Conservation (phyloP, 2,113 vertebrate genomes). For the Gymnocephalus cernua region DNA sequence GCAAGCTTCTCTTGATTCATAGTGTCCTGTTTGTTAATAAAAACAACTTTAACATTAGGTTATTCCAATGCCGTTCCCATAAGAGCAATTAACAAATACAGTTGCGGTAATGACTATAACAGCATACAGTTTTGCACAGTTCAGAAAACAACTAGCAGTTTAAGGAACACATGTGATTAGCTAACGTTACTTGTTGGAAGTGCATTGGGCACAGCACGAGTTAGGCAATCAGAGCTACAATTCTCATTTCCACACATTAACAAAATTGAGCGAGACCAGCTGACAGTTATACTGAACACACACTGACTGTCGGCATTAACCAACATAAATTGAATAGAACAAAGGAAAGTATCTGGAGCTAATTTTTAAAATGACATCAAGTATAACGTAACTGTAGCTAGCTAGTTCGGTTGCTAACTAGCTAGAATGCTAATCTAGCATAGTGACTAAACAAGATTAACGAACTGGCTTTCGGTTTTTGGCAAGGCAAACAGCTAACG, state of each 20-base stretch:
- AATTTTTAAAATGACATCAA: not conserved
- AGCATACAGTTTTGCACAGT: not conserved
- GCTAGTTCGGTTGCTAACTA: slow-evolving; percentile 17
- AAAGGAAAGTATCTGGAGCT: not conserved
- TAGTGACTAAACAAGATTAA: slow-evolving; percentile 1
- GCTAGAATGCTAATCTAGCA: slow-evolving; percentile 52
- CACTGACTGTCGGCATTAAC: not conserved
- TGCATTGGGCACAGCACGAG: not conserved
- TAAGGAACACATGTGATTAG: slow-evolving; percentile 1
- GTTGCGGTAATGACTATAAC: too few relatives aligned
- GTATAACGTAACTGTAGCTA: not conserved
- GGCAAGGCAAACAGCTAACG: not conserved
- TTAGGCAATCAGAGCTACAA: slow-evolving; percentile 5
- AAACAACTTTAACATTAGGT: not conserved
- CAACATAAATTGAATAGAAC: not conserved
- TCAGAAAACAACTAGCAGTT: not conserved
- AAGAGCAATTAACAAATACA: not conserved
- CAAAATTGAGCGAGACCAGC: not conserved
- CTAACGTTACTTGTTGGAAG: not conserved
- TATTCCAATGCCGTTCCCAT: not conserved
- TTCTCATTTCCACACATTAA: slow-evolving; percentile 1
- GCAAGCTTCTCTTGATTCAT: slow-evolving; percentile 99
- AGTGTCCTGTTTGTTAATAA: slow-evolving; percentile 70
- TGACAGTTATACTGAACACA: not conserved
- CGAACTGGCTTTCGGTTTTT: not conserved